A percentile compares a stretch with the other conserved stretches of the same genome.
Evolutionary conservation across 1,140 invertebrate genomes (phyloP).

Genomic region (Drosophila mojavensis): DNA sequence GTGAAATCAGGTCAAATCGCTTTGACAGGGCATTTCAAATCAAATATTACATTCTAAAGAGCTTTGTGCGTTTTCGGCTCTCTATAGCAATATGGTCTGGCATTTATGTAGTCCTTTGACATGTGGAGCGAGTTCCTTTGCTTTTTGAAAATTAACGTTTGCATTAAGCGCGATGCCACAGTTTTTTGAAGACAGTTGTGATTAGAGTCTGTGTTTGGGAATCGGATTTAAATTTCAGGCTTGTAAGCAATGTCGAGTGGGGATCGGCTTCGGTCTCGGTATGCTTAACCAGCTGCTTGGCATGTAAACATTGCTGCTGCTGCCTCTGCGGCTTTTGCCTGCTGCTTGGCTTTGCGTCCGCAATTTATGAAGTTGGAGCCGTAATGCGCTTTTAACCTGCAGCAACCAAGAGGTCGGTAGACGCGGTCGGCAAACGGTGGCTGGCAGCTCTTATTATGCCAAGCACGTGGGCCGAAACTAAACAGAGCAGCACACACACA

Average conservation of each 20-base stretch:
- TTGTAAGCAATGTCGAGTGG: background rate
- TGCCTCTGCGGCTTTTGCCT: conserved; percentile 20
- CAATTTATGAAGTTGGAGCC: conserved; percentile 78
- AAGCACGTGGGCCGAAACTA: conserved; percentile 69
- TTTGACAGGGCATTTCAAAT: background rate
- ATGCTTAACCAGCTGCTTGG: conserved; percentile 63
- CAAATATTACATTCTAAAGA: conserved; percentile 4
- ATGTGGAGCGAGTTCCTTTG: conserved; percentile 32
- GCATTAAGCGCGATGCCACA: conserved; percentile 48
- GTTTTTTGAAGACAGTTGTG: conserved; percentile 51
- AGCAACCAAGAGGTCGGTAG: conserved; percentile 33
- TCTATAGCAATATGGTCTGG: too few relatives aligned
- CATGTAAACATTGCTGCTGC: conserved; percentile 63
- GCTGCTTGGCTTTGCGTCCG: conserved; percentile 35
- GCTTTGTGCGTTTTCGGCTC: conserved; percentile 28
- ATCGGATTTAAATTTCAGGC: conserved; percentile 2
- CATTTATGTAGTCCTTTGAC: background rate
- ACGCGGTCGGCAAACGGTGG: conserved; percentile 5
- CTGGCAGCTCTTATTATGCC: conserved; percentile 63
- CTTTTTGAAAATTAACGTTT: conserved; percentile 59
- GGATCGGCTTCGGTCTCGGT: conserved; percentile 2
- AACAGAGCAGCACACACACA: conserved; percentile 54
- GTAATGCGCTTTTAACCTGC: conserved; percentile 80
- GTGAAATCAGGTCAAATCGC: too few relatives aligned
- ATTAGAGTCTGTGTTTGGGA: conserved; percentile 29